A percentile compares a stretch with the other conserved stretches of the same genome.
These are phyloP conservation scores for Phytoseiulus persimilis DNA, from an alignment of 2,888 invertebrate genomes.

Conservation along the genomic window DNA sequence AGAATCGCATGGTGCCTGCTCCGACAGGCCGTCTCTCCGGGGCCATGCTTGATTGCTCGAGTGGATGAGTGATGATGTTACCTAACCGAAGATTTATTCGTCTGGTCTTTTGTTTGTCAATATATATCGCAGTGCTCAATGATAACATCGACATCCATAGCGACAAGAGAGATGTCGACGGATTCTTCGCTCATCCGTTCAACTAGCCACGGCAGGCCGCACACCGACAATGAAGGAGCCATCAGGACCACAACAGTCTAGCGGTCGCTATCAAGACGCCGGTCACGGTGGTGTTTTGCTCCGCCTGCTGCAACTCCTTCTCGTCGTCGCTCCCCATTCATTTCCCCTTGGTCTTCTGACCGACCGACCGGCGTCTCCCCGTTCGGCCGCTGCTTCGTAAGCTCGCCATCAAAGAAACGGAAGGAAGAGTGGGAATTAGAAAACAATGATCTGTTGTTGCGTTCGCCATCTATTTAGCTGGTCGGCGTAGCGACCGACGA, in stretches of 20 bases:
- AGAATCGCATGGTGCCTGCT: not conserved
- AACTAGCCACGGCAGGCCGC: not conserved
- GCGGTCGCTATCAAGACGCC: not conserved
- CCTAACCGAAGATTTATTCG: not conserved
- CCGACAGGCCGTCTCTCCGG: not conserved
- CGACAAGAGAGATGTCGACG: not conserved
- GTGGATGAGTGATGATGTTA: not conserved
- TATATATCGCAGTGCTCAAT: not conserved
- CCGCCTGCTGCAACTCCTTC: not conserved
- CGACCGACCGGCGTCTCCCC: not conserved
- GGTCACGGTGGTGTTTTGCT: not conserved
- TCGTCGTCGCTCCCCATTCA: not conserved
- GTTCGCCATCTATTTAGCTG: not conserved
- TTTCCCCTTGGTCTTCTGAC: not conserved
- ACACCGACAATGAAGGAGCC: not conserved
- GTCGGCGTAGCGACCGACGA: not conserved
- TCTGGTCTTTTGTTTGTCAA: not conserved
- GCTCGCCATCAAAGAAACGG: not conserved
- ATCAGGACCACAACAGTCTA: not conserved
- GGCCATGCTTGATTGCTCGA: not conserved
- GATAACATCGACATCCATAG: not conserved
- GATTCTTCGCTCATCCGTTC: not conserved
- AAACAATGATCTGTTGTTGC: conserved; percentile 5
- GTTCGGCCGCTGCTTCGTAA: not conserved
- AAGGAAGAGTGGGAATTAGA: conserved; percentile 5